Evolutionary conservation across 1,140 invertebrate genomes (phyloP), one percentile per base, ranked within the genome.

Genomic region (Pissodes strobi): DNA sequence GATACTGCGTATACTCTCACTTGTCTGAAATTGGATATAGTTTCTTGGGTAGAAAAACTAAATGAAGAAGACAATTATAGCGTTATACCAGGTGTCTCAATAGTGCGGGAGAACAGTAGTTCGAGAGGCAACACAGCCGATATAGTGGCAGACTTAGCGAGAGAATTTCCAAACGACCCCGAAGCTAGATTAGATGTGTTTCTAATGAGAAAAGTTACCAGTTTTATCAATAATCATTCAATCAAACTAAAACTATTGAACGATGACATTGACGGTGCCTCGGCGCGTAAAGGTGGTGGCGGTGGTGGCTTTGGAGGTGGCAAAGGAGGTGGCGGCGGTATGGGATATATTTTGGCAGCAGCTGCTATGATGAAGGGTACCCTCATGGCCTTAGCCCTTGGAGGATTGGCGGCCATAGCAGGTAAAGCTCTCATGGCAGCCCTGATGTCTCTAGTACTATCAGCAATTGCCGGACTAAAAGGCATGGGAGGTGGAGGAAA

Each of bases 381-480:
- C 0, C 73, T 92, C 0, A 85, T 89, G 69, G 88, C 89, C 0
- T 70, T 91, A 5, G 90, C 86, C 6, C 80, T 92, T 55, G 89
- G 88, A 17, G 88, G 85, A 0, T 75, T 93, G 1, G 90, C 90
- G 0, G 79, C 90, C 38, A 78, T 92, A 1, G 90, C 90, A 2
- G 90, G 90, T 10, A 92, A 92, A 78, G 90, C 90, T 1, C 73
- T 92, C 6, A 86, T 93, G 30, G 84, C 91, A 13, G 89, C 89
- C 0, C 75, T 92, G 8, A 91, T 91, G 67, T 86, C 88, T 0
- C 70, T 90, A 18, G 82, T 86, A 0, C 77, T 92, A 0, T 89
- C 90, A 0, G 88, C 86, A 0, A 85, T 92, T 22, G 84, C 90
- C 15, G 89, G 89, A 0, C 75, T 92, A 5, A 91, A 90, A 66